Evolutionary conservation across 2,888 invertebrate species (phyloP), one percentile per base, ranked within the genome.

Genomic region (Clivina fossor): DNA sequence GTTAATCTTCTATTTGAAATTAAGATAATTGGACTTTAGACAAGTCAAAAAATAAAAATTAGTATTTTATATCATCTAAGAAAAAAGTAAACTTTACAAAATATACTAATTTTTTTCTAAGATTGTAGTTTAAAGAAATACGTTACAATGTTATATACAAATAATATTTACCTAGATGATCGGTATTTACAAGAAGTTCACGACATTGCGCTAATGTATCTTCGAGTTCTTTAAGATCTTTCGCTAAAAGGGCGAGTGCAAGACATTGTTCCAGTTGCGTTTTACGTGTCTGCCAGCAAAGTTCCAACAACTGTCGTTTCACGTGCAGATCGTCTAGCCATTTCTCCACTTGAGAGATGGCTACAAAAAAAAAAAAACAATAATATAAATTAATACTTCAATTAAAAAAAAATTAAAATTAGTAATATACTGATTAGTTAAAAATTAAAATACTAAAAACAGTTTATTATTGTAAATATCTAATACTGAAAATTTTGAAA

Each of bases 301-400:
- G 76, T 70, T 91, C 91, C 57, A 91, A 76, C 61, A 81, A 75
- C 65, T 85, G 82, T 58, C 91, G 77, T 63, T 84, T 80, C 68
- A 89, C 84, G 67, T 91, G 90, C 47, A 91, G 75, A 50, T 81
- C 80, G 66, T 89, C 88, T 66, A 88, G 70, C 85, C 86, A 86
- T 61, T 80, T 80, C 71, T 88, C 86, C 15, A 88, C 87, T 74
- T 85, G 84, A 55, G 82, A 77, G 53, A 85, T 76, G 53, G 83
- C 84, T 83, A 64, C 37, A 73, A 72, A 46, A 56, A 46, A 35
- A 35, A 54, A 60, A 60, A 41, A 53, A 15, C 26, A 54, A 50
- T 50, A 26, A 20, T 20, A 5, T 15, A n/a, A 33, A 15, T 24
- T 9, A 37, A n/a, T 37, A 13, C n/a, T 28, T 28, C 30, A 28